phyloP scores from a whole-genome alignment of 2,888 invertebrate species.

The Gastracanthus pulcherrimus region DNA sequence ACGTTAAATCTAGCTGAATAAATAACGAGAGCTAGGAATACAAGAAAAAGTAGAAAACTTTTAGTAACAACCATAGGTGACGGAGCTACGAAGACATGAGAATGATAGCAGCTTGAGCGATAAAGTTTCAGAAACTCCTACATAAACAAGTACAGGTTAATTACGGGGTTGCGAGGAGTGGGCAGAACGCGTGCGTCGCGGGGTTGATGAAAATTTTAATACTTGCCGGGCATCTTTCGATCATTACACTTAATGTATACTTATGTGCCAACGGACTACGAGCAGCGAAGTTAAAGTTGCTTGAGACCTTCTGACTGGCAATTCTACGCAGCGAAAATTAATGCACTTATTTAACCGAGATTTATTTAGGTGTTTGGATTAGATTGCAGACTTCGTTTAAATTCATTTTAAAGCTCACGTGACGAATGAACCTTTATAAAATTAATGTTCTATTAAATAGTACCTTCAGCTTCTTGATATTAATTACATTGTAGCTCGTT shows the following conservation, averaged over 20 bases:
- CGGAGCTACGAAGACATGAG: too few relatives aligned
- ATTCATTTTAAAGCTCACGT: not conserved
- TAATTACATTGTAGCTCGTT: too few relatives aligned
- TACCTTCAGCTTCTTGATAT: too few relatives aligned
- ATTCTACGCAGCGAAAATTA: too few relatives aligned
- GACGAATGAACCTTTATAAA: not conserved
- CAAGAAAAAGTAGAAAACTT: not conserved
- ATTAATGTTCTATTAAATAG: not conserved
- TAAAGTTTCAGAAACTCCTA: not conserved
- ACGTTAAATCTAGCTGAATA: not conserved
- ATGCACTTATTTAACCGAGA: not conserved
- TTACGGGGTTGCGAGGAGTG: not conserved
- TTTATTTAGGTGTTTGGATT: not conserved
- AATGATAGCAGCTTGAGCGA: not conserved
- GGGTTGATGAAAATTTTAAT: not conserved
- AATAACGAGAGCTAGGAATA: not conserved
- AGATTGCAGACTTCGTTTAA: not conserved
- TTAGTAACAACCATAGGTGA: too few relatives aligned
- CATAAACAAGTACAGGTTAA: not conserved
- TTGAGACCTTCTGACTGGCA: too few relatives aligned
- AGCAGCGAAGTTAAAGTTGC: too few relatives aligned
- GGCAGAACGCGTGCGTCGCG: not conserved
- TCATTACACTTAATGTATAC: not conserved
- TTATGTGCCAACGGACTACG: not conserved
- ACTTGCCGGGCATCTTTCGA: not conserved